Percentiles rank a stretch among this genome's conserved stretches.
phyloP scores from a whole-genome alignment of 1,140 invertebrate genomes.

The Trissolcus basalis region DNA sequence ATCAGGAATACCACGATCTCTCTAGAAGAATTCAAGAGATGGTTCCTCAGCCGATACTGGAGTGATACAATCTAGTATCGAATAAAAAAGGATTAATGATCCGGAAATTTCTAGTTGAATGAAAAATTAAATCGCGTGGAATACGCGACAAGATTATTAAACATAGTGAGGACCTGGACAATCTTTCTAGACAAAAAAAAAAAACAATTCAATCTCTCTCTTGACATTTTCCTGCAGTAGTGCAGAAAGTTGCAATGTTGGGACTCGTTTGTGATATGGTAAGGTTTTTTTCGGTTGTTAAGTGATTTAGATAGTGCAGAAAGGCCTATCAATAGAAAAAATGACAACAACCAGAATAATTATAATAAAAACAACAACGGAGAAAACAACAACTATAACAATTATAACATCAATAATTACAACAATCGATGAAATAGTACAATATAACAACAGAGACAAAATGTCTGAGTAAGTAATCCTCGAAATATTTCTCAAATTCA shows the following conservation, averaged over 20 bases:
- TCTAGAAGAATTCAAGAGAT: background rate
- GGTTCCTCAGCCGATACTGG: background rate
- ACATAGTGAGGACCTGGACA: background rate
- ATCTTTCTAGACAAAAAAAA: background rate
- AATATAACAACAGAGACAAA: too few relatives aligned
- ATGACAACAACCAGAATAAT: background rate
- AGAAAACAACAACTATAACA: too few relatives aligned
- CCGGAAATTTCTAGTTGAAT: background rate
- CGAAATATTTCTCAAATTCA: too few relatives aligned
- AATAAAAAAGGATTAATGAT: background rate
- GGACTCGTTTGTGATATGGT: background rate
- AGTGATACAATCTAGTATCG: background rate
- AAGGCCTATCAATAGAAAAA: background rate
- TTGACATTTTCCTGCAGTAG: background rate
- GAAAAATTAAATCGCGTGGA: background rate
- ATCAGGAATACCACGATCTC: background rate
- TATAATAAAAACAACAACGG: too few relatives aligned
- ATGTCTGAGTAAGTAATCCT: too few relatives aligned
- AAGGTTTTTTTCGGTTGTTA: background rate
- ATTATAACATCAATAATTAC: too few relatives aligned
- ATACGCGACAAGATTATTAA: background rate
- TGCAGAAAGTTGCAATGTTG: background rate
- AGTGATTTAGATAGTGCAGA: background rate
- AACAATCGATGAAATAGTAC: too few relatives aligned
- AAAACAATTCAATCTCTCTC: background rate